Percentiles rank a stretch among this genome's conserved stretches.
Evolutionary conservation across 1,140 invertebrate species (phyloP).

Genomic region (Arctopsyche grandis): DNA sequence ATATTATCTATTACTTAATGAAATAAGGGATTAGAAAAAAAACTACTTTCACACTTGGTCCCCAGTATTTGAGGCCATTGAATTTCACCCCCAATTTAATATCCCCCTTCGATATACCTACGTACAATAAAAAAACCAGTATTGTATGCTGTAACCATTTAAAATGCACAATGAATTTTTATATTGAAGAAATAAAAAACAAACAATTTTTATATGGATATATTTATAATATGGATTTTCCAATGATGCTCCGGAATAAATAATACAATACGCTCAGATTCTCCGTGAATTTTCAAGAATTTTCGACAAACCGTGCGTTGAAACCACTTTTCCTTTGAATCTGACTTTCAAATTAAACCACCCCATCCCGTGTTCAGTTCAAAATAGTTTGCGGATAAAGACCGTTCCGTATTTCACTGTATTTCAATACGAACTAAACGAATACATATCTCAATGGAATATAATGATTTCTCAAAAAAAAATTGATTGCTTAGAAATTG

Average conservation of each 20-base stretch:
- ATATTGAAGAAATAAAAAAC: no score
- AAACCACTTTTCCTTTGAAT: background rate
- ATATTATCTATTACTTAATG: slow-evolving; percentile 1
- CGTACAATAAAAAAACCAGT: no score
- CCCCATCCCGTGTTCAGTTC: background rate
- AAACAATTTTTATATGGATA: no score
- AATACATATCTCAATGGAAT: no score
- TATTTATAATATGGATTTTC: background rate
- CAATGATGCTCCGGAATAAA: background rate
- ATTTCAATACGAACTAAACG: no score
- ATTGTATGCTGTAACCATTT: no score
- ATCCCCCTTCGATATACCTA: background rate
- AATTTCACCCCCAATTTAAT: slow-evolving; percentile 34
- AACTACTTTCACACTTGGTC: slow-evolving; percentile 39
- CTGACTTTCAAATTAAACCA: slow-evolving; percentile 29
- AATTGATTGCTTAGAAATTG: no score
- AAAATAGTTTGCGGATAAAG: background rate
- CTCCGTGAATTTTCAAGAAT: slow-evolving; percentile 32
- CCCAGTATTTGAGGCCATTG: slow-evolving; percentile 31
- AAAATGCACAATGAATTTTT: no score
- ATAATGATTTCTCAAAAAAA: no score
- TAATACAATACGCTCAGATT: slow-evolving; percentile 3
- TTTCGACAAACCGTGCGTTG: slow-evolving; percentile 13
- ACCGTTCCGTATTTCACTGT: background rate
- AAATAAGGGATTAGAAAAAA: slow-evolving; percentile 33